Evolutionary conservation across 2,797 vertebrate species (phyloP), one percentile per base, ranked within the genome.

Genomic region (Labroides dimidiatus): DNA sequence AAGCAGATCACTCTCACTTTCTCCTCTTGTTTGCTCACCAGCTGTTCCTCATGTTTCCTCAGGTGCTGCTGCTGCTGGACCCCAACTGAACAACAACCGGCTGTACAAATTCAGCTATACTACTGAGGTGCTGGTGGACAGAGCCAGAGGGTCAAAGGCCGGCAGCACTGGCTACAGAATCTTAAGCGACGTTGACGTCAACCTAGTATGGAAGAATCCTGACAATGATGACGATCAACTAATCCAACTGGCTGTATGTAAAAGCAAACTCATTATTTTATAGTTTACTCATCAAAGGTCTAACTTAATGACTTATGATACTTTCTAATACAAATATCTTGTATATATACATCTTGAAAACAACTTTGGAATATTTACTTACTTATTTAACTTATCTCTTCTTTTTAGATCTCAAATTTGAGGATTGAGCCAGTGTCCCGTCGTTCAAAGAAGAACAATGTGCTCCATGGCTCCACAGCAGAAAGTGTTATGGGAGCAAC

Each of bases 71-170:
- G 92, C 93, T 39, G 92, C 93, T 39, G 97, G 96, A 75, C 96
- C 95, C 80, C 95, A 93, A 48, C 92, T 98, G 78, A 96, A 95
- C 87, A 96, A 97, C 91, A 95, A 96, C 77, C 96, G 93, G 83
- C 88, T 97, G 48, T 98, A 99, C 73, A 96, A 94, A 92, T 97
- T 96, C 91, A 85, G 91, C 75, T 99, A 99, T 89, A 92, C 87
- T 64, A 91, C 95, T 0, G 96, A 98, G 84, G 94, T 99, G 65
- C 91, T 94, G 73, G 76, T 99, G 55, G 93, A 96, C 89, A 85
- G 7, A 36, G 86, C 84, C 53, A 92, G 86, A 83, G 93, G 93
- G 81, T 91, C 94, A 15, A 91, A 86, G 33, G 87, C 92, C 68
- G 93, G 93, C 64, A 93, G 91, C 6, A 89, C 85, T 6, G 97